These are phyloP conservation scores for Zeugodacus cucurbitae DNA, from an alignment of 1,140 invertebrate species.

Conservation along the genomic window DNA sequence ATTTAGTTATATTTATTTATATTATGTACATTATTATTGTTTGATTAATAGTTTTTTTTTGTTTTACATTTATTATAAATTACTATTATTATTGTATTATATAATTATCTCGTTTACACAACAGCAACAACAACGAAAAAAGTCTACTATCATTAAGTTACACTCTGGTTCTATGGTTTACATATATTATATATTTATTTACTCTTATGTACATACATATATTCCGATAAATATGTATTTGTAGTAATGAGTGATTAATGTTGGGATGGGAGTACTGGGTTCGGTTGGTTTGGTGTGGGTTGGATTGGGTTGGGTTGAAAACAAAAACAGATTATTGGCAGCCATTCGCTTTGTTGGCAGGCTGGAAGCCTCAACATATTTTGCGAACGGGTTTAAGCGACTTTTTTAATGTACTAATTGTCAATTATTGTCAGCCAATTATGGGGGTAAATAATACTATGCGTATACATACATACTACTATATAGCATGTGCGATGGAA, in stretches of 20 bases:
- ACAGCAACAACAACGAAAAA: conserved; percentile 4
- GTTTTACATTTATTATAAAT: conserved; percentile 1
- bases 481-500: not conserved
- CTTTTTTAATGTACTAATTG: conserved; percentile 28
- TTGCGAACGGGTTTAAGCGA: conserved; percentile 19
- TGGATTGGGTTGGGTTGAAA: not conserved
- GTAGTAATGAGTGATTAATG: conserved; percentile 36
- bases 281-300: not conserved
- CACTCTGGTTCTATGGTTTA: not conserved
- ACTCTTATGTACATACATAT: not conserved
- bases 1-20: conserved; percentile 4
- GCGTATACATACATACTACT: not conserved
- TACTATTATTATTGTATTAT: conserved; percentile 7
- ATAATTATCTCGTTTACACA: conserved; percentile 24
- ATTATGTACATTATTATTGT: not conserved
- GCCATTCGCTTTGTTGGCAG: not conserved
- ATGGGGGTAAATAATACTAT: conserved; percentile 13
- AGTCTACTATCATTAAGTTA: not conserved
- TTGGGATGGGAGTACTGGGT: not conserved
- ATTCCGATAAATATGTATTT: not conserved
- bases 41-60: not conserved
- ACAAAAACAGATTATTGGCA: not conserved
- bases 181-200: not conserved
- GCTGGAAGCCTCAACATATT: not conserved
- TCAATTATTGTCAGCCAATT: conserved; percentile 32